These are phyloP conservation scores for Drosophila nigromelanica DNA, from an alignment of 1,140 invertebrate species.

Conservation along the genomic window DNA sequence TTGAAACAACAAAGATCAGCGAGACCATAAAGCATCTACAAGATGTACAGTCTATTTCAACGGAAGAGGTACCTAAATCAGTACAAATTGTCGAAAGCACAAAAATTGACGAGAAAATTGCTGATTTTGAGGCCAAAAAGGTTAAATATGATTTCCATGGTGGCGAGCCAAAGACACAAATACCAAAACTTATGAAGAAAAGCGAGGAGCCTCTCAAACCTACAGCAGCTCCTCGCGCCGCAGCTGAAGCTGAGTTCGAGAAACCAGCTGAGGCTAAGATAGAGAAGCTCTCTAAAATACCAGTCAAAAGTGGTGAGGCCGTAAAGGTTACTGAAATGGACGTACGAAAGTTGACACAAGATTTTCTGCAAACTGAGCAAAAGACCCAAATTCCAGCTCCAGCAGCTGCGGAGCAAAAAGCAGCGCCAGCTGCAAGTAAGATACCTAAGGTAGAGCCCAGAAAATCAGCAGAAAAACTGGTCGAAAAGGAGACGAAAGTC, in stretches of 20 bases:
- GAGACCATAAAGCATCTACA: constrained; percentile 72
- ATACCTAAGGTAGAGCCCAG: constrained; percentile 72
- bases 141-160: constrained; percentile 78
- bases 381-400: constrained; percentile 31
- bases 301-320: constrained; percentile 50
- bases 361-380: constrained; percentile 69
- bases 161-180: constrained; percentile 71
- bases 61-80: constrained; percentile 52
- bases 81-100: constrained; percentile 56
- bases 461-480: constrained; percentile 56
- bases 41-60: constrained; percentile 49
- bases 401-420: constrained; percentile 40
- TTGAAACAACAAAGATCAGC: constrained; percentile 65
- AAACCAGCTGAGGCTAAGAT: constrained; percentile 42
- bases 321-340: constrained; percentile 50
- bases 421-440: constrained; percentile 61
- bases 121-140: constrained; percentile 78
- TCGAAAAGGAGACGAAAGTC: constrained; percentile 53
- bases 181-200: constrained; percentile 66
- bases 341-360: constrained; percentile 67
- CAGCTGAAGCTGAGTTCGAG: constrained; percentile 54
- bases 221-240: constrained; percentile 67
- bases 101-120: constrained; percentile 77
- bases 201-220: constrained; percentile 59
- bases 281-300: constrained; percentile 69